Base-by-base conservation (phyloP, 2,888 invertebrate genomes). In the Tachina fera region DNA sequence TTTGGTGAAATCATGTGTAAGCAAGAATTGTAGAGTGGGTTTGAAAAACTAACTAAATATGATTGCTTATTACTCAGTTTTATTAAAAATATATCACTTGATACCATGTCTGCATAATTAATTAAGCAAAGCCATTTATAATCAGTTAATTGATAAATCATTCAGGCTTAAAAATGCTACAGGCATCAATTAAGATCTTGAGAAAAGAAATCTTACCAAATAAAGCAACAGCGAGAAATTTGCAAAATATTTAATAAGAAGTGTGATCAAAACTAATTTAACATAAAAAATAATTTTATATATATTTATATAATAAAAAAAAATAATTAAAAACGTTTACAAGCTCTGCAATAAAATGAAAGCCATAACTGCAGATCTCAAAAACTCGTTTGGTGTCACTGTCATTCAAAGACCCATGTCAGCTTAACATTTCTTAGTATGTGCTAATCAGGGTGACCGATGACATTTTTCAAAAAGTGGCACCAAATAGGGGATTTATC, bases 141-240 rank as follows among this genome's bases (percentile, higher is more conserved):
- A 80, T 84, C 78, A 78, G 53, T 78, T 83, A 83, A 51, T 63
- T 70, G 74, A 83, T 84, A 65, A 72, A 77, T 67, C 43, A 60
- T 11, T 53, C 60, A 68, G 56, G n/a, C 67, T 67, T 74, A 43
- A 31, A 80, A 60, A 45, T 31, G 4, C 61, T 53, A 45, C 2
- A 31, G 6, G 31, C 61, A 51, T 67, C 56, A 47, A 39, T 67
- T 76, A 47, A 58, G 43, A 58, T n/a, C 16, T 10, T 3, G 11
- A 11, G 39, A 53, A 53, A 51, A 16, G 9, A 43, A 68, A 60
- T 41, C 16, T 47, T 47, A 16, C 19, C 4, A 67, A 31, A 68
- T 58, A 45, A 49, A 31, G 22, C 10, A 22, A n/a, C 9, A 14
- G 6, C 11, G 41, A 51, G 45, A 11, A n/a, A 68, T 70, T n/a